Percentiles rank a stretch among this genome's conserved stretches.
phyloP scores from a whole-genome alignment of 2,888 invertebrate species.

The Argyra leucocephala region DNA sequence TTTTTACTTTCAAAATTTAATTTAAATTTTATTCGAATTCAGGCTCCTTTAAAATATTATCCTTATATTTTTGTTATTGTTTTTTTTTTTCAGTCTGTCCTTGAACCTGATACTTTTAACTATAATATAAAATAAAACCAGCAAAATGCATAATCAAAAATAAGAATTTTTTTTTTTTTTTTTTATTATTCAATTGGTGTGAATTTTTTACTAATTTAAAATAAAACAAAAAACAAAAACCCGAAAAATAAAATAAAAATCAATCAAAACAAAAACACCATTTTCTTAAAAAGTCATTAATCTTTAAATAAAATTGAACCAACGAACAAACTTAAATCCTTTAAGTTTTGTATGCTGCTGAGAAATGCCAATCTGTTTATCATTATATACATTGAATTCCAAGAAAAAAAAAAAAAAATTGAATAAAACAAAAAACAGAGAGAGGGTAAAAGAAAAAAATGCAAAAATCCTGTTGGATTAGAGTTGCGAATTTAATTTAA shows the following conservation, averaged over 20 bases:
- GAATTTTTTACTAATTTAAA: background rate
- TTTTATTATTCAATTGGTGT: background rate
- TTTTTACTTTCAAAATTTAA: too few relatives aligned
- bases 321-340: background rate
- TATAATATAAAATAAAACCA: background rate
- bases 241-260: background rate
- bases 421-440: too few relatives aligned
- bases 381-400: background rate
- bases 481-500: background rate
- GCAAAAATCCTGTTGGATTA: background rate
- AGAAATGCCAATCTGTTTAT: background rate
- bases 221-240: background rate
- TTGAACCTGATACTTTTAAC: background rate
- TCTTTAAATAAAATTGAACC: background rate
- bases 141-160: background rate
- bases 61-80: too few relatives aligned
- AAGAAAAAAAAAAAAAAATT: too few relatives aligned
- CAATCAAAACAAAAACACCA: background rate
- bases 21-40: too few relatives aligned
- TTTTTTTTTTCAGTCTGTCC: background rate
- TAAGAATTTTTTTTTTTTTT: background rate
- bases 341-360: background rate
- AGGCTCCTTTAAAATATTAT: too few relatives aligned
- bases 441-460: too few relatives aligned
- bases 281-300: constrained; percentile 1